Conservation (phyloP, 2,888 invertebrate genomes). For the Rugalucina vietnamica region DNA sequence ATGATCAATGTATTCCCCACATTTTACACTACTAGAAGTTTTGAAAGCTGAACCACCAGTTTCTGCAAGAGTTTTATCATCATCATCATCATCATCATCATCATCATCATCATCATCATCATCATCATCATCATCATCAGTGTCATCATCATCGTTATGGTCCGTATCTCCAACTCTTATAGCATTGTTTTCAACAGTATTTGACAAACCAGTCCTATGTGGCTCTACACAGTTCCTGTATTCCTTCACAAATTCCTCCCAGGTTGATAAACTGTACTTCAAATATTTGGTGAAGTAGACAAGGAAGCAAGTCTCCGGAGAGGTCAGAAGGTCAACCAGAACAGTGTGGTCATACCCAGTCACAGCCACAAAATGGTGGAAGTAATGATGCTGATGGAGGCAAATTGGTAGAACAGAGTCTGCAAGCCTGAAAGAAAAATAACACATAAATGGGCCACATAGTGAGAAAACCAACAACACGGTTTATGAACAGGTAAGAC, state of each 20-base stretch:
- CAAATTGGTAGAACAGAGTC: not conserved
- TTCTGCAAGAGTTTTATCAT: not conserved
- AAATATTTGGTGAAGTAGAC: slow-evolving; percentile 71
- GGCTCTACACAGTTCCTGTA: not conserved
- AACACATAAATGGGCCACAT: not conserved
- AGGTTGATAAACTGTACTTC: slow-evolving; percentile 64
- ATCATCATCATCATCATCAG: slow-evolving; percentile 30
- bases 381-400: slow-evolving; percentile 62
- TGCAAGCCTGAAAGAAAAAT: slow-evolving; percentile 20
- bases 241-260: slow-evolving; percentile 62
- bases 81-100: not conserved
- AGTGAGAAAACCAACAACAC: not conserved
- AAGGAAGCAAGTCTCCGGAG: slow-evolving; percentile 79
- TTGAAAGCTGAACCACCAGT: not conserved
- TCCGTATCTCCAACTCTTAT: slow-evolving; percentile 17
- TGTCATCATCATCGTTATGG: slow-evolving; percentile 30
- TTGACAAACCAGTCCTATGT: not conserved
- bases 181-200: slow-evolving; percentile 12
- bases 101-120: not conserved
- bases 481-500: too few relatives aligned
- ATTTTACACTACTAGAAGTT: slow-evolving; percentile 6
- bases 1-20: not conserved
- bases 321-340: slow-evolving; percentile 75
- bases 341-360: slow-evolving; percentile 70
- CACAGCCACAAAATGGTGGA: slow-evolving; percentile 62